Evolutionary conservation across 2,888 invertebrate genomes (phyloP).

Genomic region (Yponomeuta sedellus): DNA sequence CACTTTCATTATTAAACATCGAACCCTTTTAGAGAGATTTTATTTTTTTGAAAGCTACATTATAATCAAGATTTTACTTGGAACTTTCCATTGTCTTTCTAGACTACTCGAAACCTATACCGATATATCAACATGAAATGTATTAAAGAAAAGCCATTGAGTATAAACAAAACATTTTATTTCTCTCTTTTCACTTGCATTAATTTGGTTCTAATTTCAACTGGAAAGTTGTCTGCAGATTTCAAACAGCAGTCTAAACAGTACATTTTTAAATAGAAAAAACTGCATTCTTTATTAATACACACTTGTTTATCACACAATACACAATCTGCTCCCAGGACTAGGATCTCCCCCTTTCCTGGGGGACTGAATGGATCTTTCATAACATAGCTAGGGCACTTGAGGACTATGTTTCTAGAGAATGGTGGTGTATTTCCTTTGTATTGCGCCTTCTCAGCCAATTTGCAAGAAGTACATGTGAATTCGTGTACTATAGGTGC

Average conservation of each 20-base stretch:
- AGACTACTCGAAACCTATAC: too few relatives aligned
- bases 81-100: too few relatives aligned
- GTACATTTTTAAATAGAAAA: constrained; percentile 85
- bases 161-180: constrained; percentile 26
- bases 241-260: constrained; percentile 83
- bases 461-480: constrained; percentile 79
- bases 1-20: constrained; percentile 4
- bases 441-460: constrained; percentile 84
- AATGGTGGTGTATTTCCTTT: constrained; percentile 86
- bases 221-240: constrained; percentile 79
- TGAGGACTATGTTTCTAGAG: constrained; percentile 79
- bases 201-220: constrained; percentile 80
- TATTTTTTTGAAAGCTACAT: too few relatives aligned
- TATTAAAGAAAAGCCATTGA: background rate
- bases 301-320: constrained; percentile 83
- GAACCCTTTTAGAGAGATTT: too few relatives aligned
- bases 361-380: constrained; percentile 90
- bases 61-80: too few relatives aligned
- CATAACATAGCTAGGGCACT: constrained; percentile 86
- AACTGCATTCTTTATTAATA: constrained; percentile 83
- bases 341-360: constrained; percentile 83
- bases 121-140: background rate
- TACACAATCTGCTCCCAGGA: constrained; percentile 86
- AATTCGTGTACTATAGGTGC: constrained; percentile 57
- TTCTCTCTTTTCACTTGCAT: constrained; percentile 46